Conservation (phyloP, 2,797 vertebrate species). For the Pristis pectinata region DNA sequence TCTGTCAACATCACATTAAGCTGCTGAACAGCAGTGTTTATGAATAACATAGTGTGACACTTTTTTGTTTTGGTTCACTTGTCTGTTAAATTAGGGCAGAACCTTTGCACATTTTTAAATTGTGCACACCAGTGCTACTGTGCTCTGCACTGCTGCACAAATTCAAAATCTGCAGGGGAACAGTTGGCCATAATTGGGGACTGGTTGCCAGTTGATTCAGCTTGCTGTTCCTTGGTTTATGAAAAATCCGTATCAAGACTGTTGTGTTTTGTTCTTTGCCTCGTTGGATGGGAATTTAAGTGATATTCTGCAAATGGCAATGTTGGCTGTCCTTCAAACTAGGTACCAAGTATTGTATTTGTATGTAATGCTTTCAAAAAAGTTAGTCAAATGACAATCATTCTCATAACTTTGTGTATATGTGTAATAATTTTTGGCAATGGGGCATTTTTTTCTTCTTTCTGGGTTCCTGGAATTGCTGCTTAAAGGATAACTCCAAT, state of each 20-base stretch:
- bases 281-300: not conserved
- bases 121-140: not conserved
- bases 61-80: not conserved
- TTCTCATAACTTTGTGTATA: not conserved
- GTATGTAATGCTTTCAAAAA: not conserved
- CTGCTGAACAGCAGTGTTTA: not conserved
- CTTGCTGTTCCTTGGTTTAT: slow-evolving; percentile 3
- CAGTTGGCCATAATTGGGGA: not conserved
- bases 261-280: too few species aligned
- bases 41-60: not conserved
- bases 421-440: slow-evolving; percentile 26
- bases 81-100: not conserved
- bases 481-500: slow-evolving; percentile 30
- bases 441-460: slow-evolving; percentile 15
- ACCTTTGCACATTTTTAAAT: not conserved
- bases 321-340: not conserved
- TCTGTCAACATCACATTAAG: not conserved
- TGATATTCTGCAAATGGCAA: not conserved
- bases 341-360: not conserved
- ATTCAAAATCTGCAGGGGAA: not conserved
- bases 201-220: not conserved
- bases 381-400: slow-evolving; percentile 11
- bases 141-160: not conserved
- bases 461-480: slow-evolving; percentile 30
- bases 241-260: not conserved